Conservation (phyloP, 2,888 invertebrate species). For the Nasonia oneida region DNA sequence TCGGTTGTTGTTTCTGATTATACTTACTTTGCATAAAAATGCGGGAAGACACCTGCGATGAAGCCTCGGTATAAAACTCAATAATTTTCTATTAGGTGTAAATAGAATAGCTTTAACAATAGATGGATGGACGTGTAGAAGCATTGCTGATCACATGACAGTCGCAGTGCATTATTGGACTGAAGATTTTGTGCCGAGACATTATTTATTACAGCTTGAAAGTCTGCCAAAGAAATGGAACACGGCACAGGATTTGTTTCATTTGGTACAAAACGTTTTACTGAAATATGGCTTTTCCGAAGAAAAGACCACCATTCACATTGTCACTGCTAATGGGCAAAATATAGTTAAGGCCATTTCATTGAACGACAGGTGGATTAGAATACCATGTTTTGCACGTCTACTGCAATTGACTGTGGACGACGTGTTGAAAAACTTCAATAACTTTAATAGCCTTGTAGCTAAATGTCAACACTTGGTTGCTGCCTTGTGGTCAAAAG, state of each 20-base stretch:
- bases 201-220: slow-evolving; percentile 60
- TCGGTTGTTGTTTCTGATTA: not conserved
- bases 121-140: slow-evolving; percentile 62
- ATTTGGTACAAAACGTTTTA: slow-evolving; percentile 60
- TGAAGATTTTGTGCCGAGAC: slow-evolving; percentile 54
- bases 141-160: slow-evolving; percentile 59
- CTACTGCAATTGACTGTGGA: slow-evolving; percentile 61
- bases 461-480: slow-evolving; percentile 57
- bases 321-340: slow-evolving; percentile 58
- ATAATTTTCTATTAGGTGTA: slow-evolving; percentile 43
- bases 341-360: slow-evolving; percentile 61
- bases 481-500: slow-evolving; percentile 52
- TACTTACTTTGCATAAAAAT: not conserved
- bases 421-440: slow-evolving; percentile 58
- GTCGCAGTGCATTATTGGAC: slow-evolving; percentile 62
- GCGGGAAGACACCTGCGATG: too few relatives aligned
- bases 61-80: not conserved
- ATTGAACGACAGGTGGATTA: slow-evolving; percentile 58
- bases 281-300: slow-evolving; percentile 58
- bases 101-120: slow-evolving; percentile 59
- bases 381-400: slow-evolving; percentile 62
- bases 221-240: slow-evolving; percentile 61
- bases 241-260: slow-evolving; percentile 60
- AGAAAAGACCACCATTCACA: slow-evolving; percentile 52
- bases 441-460: slow-evolving; percentile 51